Percentiles rank a stretch among this genome's conserved stretches.
Conservation (phyloP, 1,140 invertebrate species). For the Atta texana region DNA sequence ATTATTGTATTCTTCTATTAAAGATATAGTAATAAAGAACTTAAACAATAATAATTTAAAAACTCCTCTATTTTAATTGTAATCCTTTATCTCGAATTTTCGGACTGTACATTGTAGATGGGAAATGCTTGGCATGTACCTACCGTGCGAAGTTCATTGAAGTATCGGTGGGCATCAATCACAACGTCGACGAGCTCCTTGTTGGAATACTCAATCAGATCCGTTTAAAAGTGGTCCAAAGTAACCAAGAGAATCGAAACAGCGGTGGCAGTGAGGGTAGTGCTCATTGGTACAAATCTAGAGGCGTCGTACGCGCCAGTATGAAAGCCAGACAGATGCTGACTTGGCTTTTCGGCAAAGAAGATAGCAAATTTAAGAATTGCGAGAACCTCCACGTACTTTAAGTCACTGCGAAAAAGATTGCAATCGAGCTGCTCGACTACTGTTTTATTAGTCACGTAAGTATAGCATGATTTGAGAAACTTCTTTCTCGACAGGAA, state of each 20-base stretch:
- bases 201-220: slow-evolving; percentile 94
- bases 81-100: background rate
- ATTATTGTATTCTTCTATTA: background rate
- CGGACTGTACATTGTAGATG: slow-evolving; percentile 88
- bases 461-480: slow-evolving; percentile 29
- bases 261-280: slow-evolving; percentile 75
- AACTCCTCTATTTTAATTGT: background rate
- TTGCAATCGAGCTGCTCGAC: slow-evolving; percentile 17
- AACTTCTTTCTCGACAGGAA: slow-evolving; percentile 9
- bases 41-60: slow-evolving; percentile 15
- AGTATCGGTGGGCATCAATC: slow-evolving; percentile 95
- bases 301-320: slow-evolving; percentile 93
- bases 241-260: slow-evolving; percentile 86
- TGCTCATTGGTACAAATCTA: slow-evolving; percentile 92
- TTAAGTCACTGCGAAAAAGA: slow-evolving; percentile 82
- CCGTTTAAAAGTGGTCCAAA: slow-evolving; percentile 90
- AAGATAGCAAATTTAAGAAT: slow-evolving; percentile 96
- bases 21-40: background rate
- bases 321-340: slow-evolving; percentile 96
- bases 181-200: slow-evolving; percentile 95
- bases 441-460: slow-evolving; percentile 45
- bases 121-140: slow-evolving; percentile 94
- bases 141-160: slow-evolving; percentile 95
- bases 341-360: slow-evolving; percentile 95
- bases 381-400: slow-evolving; percentile 95